phyloP scores from a whole-genome alignment of 2,113 vertebrate genomes.

The Bos taurus region ARS-UCD2.0 NC_037347.1:2026501-2027000 shows the following conservation, averaged over 20 bases:
- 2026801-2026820: background rate
- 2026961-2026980: background rate
- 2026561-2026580: too few species aligned
- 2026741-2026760: background rate
- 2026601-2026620: background rate
- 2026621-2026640: too few species aligned
- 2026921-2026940: background rate
- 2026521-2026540: too few species aligned
- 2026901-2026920: background rate
- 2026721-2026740: too few species aligned
- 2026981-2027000: too few species aligned
- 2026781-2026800: background rate
- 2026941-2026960: background rate
- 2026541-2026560: too few species aligned
- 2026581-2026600: background rate
- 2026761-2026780: background rate
- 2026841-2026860: background rate
- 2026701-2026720: too few species aligned
- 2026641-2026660: too few species aligned
- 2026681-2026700: too few species aligned
- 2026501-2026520: too few species aligned
- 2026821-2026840: background rate
- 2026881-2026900: background rate
- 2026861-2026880: background rate
- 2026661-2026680: too few species aligned